Evolutionary conservation across 2,888 invertebrate genomes (phyloP).

Genomic region (Agonopterix subpropinquella): DNA sequence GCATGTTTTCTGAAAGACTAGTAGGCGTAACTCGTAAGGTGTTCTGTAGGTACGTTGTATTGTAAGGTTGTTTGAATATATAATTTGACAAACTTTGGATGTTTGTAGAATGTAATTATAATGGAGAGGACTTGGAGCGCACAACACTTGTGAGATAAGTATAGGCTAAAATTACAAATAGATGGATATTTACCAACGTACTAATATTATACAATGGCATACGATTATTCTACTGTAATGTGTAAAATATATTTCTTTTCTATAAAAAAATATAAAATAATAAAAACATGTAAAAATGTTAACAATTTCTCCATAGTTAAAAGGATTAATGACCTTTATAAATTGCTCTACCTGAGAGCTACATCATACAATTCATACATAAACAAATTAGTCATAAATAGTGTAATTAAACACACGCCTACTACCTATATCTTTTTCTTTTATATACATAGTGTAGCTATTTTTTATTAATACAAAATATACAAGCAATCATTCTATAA

Average conservation of each 20-base stretch:
- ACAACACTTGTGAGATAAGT: slow-evolving; percentile 63
- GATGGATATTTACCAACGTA: slow-evolving; percentile 7
- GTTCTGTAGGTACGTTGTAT: slow-evolving; percentile 3
- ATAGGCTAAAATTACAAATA: slow-evolving; percentile 41
- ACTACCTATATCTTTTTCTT: too few species aligned
- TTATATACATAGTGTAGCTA: too few species aligned
- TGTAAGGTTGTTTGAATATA: slow-evolving; percentile 9
- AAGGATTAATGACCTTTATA: too few species aligned
- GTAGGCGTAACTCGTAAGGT: slow-evolving; percentile 3
- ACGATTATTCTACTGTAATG: slow-evolving; percentile 20
- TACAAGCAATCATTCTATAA: too few species aligned
- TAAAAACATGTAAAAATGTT: slow-evolving; percentile 3
- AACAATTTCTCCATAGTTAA: neutral
- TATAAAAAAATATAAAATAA: slow-evolving; percentile 16
- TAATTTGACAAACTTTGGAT: slow-evolving; percentile 22
- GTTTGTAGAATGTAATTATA: slow-evolving; percentile 41
- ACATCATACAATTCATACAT: too few species aligned
- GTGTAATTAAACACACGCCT: too few species aligned
- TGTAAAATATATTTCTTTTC: slow-evolving; percentile 6
- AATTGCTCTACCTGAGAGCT: too few species aligned
- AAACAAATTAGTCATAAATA: too few species aligned
- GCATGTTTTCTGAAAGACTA: slow-evolving; percentile 10
- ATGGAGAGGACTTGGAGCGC: slow-evolving; percentile 64
- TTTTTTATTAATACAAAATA: too few species aligned
- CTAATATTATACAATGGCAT: slow-evolving; percentile 28